Base-by-base conservation (phyloP, 30 jellyfish, hydroid and myxozoan species). In the Aurelia sp. region DNA sequence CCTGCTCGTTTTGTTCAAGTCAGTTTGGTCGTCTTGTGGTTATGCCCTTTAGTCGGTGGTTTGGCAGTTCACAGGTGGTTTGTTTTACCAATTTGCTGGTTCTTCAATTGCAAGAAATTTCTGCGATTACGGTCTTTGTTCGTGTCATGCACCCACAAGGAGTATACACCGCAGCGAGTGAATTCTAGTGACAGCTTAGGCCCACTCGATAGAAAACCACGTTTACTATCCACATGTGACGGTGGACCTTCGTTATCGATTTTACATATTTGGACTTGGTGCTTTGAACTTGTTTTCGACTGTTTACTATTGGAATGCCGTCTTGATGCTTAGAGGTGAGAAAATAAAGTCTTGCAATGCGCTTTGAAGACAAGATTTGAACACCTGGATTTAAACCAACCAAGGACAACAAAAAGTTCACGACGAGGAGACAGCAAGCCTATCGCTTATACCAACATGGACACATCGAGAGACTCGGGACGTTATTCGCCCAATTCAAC, bases 21-120 rank as follows among this genome's bases (percentile, higher is more conserved):
- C 86, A 77, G 77, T 59, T 59, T 22, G 74, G n/a, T 62, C 73
- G 86, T 76, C 86, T 82, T 74, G 76, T 82, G 85, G 78, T 59
- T 82, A 66, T 82, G 91, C 91, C 91, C 91, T 82, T 70, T 82
- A 62, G 91, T 68, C 47, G 93, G 93, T 73, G 93, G 93, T 76
- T 73, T 73, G 87, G 88, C 93, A 62, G 55, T 84, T 66, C 66
- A 76, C 93, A 84, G 87, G 88, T 73, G 87, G 87, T 59, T 62
- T 73, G 93, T 73, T 84, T 84, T 84, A 82, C 58, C 59, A 70
- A 62, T 59, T 60, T 62, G 85, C 91, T 82, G 91, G 91, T 82
- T 82, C 50, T 71, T 82, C 71, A 82, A 82, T 82, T 82, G 72
- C 83, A 57, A 57, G 79, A 76, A 82, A 82, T 82, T 70, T 23